Evolutionary conservation across 2,888 invertebrate genomes (phyloP).

Genomic region (Silvanus unidentatus): DNA sequence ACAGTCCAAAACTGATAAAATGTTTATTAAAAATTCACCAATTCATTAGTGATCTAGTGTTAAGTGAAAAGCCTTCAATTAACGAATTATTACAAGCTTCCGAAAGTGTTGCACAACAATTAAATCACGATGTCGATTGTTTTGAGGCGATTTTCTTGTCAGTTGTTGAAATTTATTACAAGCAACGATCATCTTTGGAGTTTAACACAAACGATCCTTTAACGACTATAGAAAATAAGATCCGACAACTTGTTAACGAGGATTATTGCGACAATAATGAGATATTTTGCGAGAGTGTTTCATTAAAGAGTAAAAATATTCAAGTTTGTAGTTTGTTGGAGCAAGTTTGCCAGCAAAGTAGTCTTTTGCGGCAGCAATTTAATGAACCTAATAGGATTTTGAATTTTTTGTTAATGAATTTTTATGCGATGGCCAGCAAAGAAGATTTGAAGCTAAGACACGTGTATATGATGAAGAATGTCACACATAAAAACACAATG

Average conservation of each 20-base stretch:
- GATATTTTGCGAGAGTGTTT: slow-evolving; percentile 34
- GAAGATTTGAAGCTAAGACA: slow-evolving; percentile 40
- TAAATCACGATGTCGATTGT: slow-evolving; percentile 50
- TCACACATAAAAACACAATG: neutral
- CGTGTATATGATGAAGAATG: slow-evolving; percentile 17
- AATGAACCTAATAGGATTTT: no score
- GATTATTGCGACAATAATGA: neutral
- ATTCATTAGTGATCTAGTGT: slow-evolving; percentile 40
- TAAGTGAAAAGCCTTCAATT: slow-evolving; percentile 58
- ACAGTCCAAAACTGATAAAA: slow-evolving; percentile 25
- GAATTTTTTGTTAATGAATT: slow-evolving; percentile 37
- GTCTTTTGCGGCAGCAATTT: no score
- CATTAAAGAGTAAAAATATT: slow-evolving; percentile 46
- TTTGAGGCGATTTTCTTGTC: slow-evolving; percentile 53
- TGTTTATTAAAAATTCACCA: slow-evolving; percentile 49
- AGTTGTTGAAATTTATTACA: slow-evolving; percentile 60
- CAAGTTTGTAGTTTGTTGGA: slow-evolving; percentile 50
- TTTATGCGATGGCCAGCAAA: slow-evolving; percentile 42
- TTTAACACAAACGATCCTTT: slow-evolving; percentile 46
- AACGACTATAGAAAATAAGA: slow-evolving; percentile 49
- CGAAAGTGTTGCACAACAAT: slow-evolving; percentile 59
- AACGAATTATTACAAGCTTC: slow-evolving; percentile 62
- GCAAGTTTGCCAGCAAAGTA: slow-evolving; percentile 51
- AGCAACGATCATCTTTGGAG: slow-evolving; percentile 33
- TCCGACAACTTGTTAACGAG: slow-evolving; percentile 29